These are phyloP conservation scores for Sternarchorhynchus goeldii DNA, from an alignment of 2,797 vertebrate species.

Conservation along the genomic window DNA sequence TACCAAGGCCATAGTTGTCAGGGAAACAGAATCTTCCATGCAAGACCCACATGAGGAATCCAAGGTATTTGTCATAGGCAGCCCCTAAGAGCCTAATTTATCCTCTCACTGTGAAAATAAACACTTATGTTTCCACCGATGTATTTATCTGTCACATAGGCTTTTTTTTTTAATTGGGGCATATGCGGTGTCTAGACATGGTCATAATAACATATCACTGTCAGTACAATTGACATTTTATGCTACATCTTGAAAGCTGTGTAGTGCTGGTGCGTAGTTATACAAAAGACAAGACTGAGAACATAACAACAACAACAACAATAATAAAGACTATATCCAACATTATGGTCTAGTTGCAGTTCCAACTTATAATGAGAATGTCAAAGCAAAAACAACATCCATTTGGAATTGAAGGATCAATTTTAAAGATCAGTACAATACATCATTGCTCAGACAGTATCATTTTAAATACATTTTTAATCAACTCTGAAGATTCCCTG, in stretches of 20 bases:
- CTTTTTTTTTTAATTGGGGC: constrained; percentile 10
- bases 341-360: neutral
- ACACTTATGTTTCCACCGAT: constrained; percentile 22
- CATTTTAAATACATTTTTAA: too few relatives aligned
- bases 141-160: constrained; percentile 36
- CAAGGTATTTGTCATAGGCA: constrained; percentile 76
- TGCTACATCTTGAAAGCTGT: constrained; percentile 17
- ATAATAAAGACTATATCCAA: neutral
- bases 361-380: neutral
- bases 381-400: neutral
- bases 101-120: constrained; percentile 33
- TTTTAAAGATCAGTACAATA: neutral
- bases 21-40: constrained; percentile 95
- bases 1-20: constrained; percentile 98
- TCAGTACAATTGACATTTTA: constrained; percentile 18
- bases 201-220: constrained; percentile 36
- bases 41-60: constrained; percentile 85
- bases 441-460: too few relatives aligned
- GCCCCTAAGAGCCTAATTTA: constrained; percentile 35
- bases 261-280: neutral
- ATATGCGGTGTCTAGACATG: constrained; percentile 23
- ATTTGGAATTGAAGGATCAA: neutral
- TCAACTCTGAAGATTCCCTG: too few relatives aligned
- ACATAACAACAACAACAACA: too few relatives aligned
- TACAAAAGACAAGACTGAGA: neutral